phyloP scores from a whole-genome alignment of 2,888 invertebrate genomes.

The Torymus texanus region DNA sequence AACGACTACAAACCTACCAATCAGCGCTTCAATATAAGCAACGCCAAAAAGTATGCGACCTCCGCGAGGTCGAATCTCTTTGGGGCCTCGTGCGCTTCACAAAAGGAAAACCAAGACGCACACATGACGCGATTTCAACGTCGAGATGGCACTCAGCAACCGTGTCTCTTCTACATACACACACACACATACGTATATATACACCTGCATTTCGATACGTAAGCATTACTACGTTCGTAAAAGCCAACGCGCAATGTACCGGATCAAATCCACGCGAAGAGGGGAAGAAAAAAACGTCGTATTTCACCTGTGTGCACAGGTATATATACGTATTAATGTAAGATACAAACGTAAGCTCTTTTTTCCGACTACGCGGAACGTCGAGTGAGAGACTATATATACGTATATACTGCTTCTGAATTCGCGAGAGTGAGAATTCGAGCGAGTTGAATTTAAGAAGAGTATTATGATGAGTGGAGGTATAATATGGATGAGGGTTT shows the following conservation, averaged over 20 bases:
- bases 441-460: background rate
- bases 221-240: constrained; percentile 32
- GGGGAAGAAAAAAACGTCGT: constrained; percentile 27
- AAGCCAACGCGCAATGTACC: constrained; percentile 4
- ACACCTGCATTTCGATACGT: constrained; percentile 41
- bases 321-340: too few species aligned
- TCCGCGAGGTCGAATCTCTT: constrained; percentile 25
- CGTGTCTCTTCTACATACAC: too few species aligned
- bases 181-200: background rate
- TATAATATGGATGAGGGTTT: too few species aligned
- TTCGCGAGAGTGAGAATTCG: constrained; percentile 14
- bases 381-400: constrained; percentile 15
- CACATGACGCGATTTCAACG: too few species aligned
- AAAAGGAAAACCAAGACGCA: too few species aligned
- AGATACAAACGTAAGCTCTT: constrained; percentile 34
- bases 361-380: constrained; percentile 34
- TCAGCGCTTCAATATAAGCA: too few species aligned
- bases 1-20: too few species aligned
- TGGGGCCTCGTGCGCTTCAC: too few species aligned
- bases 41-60: background rate
- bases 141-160: too few species aligned
- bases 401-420: too few species aligned
- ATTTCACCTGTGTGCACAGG: constrained; percentile 42
- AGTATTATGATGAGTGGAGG: too few species aligned
- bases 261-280: constrained; percentile 17